These are phyloP conservation scores for Philypnodon macrostomus DNA, from an alignment of 2,797 vertebrate genomes.

Conservation along the genomic window DNA sequence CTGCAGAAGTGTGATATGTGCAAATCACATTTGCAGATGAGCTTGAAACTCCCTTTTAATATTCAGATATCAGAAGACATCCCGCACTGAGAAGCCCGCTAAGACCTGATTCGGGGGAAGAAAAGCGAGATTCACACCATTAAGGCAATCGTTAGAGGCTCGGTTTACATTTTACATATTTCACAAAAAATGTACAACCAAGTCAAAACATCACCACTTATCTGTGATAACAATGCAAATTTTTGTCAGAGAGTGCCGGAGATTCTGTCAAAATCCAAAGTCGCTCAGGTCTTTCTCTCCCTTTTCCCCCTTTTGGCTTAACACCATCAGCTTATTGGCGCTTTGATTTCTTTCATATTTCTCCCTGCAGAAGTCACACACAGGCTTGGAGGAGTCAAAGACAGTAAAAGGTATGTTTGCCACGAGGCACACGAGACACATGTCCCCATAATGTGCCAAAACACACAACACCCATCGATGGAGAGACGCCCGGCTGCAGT, in stretches of 20 bases:
- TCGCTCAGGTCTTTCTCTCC: slow-evolving; percentile 70
- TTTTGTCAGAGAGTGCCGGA: slow-evolving; percentile 68
- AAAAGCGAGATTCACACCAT: slow-evolving; percentile 75
- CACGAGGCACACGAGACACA: slow-evolving; percentile 72
- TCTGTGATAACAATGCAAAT: slow-evolving; percentile 81
- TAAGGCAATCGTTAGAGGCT: slow-evolving; percentile 75
- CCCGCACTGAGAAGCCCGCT: slow-evolving; percentile 74
- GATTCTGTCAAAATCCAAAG: slow-evolving; percentile 78
- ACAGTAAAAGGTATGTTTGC: slow-evolving; percentile 72
- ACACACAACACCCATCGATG: slow-evolving; percentile 72
- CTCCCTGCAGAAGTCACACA: slow-evolving; percentile 64
- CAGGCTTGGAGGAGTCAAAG: slow-evolving; percentile 64
- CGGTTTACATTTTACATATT: slow-evolving; percentile 80
- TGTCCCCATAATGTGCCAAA: slow-evolving; percentile 69
- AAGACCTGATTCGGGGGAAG: slow-evolving; percentile 75
- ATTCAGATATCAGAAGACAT: slow-evolving; percentile 83
- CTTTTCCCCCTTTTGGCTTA: slow-evolving; percentile 52
- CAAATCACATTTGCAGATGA: slow-evolving; percentile 87
- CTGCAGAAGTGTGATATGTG: slow-evolving; percentile 83
- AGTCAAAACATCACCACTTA: slow-evolving; percentile 80
- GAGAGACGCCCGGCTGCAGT: slow-evolving; percentile 59
- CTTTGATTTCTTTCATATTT: slow-evolving; percentile 67
- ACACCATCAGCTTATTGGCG: slow-evolving; percentile 71
- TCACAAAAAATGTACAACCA: slow-evolving; percentile 75
- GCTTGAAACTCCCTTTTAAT: slow-evolving; percentile 85